A percentile compares a stretch with the other conserved stretches of the same genome.
Conservation (phyloP, 2,113 vertebrate species). For the Pyrgilauda ruficollis region DNA sequence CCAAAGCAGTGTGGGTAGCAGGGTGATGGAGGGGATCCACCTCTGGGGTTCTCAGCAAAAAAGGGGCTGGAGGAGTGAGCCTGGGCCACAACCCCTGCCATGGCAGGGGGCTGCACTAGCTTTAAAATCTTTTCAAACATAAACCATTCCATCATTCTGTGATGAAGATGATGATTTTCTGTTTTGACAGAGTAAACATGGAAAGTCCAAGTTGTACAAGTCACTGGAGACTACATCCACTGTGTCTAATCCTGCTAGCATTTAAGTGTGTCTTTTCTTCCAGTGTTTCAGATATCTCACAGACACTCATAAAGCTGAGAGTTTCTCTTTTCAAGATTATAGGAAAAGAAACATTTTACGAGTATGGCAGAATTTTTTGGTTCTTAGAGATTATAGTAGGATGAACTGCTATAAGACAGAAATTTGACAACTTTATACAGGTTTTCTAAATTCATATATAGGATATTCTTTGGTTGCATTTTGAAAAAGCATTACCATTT, state of each 20-base stretch:
- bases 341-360: background rate
- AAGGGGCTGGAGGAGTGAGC: background rate
- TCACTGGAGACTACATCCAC: background rate
- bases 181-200: background rate
- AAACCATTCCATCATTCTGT: background rate
- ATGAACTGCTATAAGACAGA: background rate
- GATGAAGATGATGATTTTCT: background rate
- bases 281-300: background rate
- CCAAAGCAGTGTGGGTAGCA: accelerated
- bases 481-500: background rate
- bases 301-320: background rate
- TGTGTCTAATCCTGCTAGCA: background rate
- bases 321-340: background rate
- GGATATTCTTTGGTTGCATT: background rate
- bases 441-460: background rate
- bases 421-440: background rate
- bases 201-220: background rate
- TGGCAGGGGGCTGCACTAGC: background rate
- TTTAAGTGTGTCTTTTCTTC: background rate
- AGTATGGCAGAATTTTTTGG: background rate
- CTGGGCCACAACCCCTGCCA: background rate
- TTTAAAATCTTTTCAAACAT: background rate
- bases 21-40: background rate
- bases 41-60: background rate
- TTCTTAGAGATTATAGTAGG: background rate